Conservation (phyloP, 2,113 vertebrate species). For the Nematolebias whitei region DNA sequence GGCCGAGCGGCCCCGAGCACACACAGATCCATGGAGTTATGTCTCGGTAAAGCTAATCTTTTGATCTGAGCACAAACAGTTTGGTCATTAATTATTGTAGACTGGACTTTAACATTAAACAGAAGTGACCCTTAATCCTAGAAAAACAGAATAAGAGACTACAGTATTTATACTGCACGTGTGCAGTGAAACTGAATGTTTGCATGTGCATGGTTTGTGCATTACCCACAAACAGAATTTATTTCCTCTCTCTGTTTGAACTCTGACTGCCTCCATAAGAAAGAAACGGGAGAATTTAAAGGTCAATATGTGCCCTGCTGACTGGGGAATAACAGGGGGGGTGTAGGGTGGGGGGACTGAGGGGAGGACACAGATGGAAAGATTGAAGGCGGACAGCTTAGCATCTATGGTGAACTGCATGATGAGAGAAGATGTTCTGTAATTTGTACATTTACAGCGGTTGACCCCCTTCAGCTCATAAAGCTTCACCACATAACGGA, state of each 20-base stretch:
- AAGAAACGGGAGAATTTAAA: constrained; percentile 32
- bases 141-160: constrained; percentile 9
- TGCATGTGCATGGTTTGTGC: not conserved
- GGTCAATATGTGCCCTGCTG: constrained; percentile 42
- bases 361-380: constrained; percentile 13
- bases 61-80: constrained; percentile 60
- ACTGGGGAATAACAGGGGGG: constrained; percentile 34
- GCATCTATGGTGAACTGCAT: constrained; percentile 19
- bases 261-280: constrained; percentile 25
- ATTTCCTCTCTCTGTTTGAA: constrained; percentile 22
- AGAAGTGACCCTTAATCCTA: constrained; percentile 24
- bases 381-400: constrained; percentile 9
- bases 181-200: not conserved
- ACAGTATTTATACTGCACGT: not conserved
- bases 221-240: constrained; percentile 14
- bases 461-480: constrained; percentile 18
- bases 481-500: constrained; percentile 17
- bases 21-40: constrained; percentile 57
- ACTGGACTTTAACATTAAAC: constrained; percentile 27
- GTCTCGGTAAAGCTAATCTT: constrained; percentile 52
- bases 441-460: constrained; percentile 22
- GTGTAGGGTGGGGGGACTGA: not conserved
- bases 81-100: constrained; percentile 46
- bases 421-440: not conserved
- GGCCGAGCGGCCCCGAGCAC: constrained; percentile 29